Evolutionary conservation across 2,888 invertebrate genomes (phyloP), one percentile per base, ranked within the genome.

Genomic region (Xanthorhoe designata): DNA sequence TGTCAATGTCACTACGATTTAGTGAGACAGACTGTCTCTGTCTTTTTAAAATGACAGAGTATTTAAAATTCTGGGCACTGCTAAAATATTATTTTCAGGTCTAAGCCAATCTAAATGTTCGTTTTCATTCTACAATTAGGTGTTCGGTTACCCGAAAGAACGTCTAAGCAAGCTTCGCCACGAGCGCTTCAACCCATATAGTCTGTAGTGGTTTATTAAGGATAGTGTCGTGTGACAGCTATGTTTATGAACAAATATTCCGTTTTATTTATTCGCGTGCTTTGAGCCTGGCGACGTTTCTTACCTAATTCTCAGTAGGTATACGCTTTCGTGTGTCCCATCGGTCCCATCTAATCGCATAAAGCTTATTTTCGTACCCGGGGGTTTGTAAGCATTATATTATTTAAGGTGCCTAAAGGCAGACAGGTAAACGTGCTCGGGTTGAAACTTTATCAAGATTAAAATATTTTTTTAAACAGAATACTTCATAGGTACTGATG

Each of bases 261-360:
- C 15, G n/a, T 45, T 15, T 15, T 45, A 15, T 47, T 47, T 47
- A 47, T 56, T 56, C 29, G 24, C 24, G 24, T 45, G 18, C 52
- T 45, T 24, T 47, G 52, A 17, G 47, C 10, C 45, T 45, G 13
- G 42, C 8, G 10, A 42, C 38, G 49, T 61, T 56, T 59, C 53
- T 38, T 54, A 35, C 13, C 55, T 64, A 55, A 64, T 58, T 61
- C 45, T 32, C 35, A 58, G 63, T 64, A 75, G 59, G 68, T 73
- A 68, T 55, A 62, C 55, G 72, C 75, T 75, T 71, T 69, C 71
- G 70, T 75, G 70, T 75, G 76, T 77, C 81, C 78, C 80, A 63
- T 76, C 70, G 86, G 76, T 78, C 81, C 78, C 80, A 62, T 76
- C 70, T 87, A 87, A 88, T 84, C 87, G 83, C 76, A 78, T 83